A percentile compares a stretch with the other conserved stretches of the same genome.
These are phyloP conservation scores for Aplodontia rufa DNA, from an alignment of 2,113 vertebrate genomes.

Conservation along the genomic window DNA sequence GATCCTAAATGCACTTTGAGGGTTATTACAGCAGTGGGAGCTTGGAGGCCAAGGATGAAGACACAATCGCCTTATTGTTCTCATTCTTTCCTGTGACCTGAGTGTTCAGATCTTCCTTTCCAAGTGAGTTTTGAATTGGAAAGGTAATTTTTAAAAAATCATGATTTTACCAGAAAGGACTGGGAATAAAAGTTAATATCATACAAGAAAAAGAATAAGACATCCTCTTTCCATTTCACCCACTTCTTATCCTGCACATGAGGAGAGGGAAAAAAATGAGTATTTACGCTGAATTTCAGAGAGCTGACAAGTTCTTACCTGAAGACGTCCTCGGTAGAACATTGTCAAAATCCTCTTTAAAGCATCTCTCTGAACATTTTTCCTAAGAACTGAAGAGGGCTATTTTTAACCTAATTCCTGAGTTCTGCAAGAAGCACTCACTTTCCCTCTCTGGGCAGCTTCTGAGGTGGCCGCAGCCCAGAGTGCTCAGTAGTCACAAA, in stretches of 20 bases:
- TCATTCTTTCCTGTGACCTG: constrained; percentile 17
- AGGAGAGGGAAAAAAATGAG: constrained; percentile 27
- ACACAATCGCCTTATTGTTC: constrained; percentile 43
- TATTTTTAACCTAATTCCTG: constrained; percentile 49
- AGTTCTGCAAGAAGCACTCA: neutral
- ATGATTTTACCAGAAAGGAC: constrained; percentile 36
- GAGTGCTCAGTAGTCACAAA: neutral
- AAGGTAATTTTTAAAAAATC: constrained; percentile 31
- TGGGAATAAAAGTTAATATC: neutral
- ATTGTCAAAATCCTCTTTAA: constrained; percentile 44
- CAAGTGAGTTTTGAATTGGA: constrained; percentile 30
- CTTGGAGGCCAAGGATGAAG: constrained; percentile 43
- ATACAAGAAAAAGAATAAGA: neutral
- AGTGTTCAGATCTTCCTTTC: constrained; percentile 51
- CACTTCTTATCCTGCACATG: neutral
- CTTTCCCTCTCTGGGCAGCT: neutral
- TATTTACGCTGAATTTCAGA: constrained; percentile 45
- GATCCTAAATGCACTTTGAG: constrained; percentile 60
- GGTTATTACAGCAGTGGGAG: constrained; percentile 49
- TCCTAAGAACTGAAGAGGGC: neutral
- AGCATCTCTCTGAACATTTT: neutral
- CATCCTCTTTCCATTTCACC: neutral
- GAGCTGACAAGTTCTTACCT: neutral
- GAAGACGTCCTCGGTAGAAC: constrained; percentile 22
- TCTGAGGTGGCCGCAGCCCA: neutral